Conservation (phyloP, 2,797 vertebrate species). For the Sciurus vulgaris region DNA sequence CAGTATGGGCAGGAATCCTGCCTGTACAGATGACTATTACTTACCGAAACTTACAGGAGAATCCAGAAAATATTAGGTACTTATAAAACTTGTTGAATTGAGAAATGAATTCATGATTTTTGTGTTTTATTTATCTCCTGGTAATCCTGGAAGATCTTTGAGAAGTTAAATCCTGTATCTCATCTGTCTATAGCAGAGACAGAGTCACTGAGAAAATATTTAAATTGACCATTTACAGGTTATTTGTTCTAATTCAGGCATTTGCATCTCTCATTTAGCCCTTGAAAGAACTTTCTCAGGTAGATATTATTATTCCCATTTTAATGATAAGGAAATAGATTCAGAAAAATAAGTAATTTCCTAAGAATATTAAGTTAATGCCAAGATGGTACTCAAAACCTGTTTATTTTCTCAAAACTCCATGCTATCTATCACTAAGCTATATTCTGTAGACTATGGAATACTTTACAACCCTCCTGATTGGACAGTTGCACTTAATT, state of each 20-base stretch:
- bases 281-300: neutral
- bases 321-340: conserved; percentile 7
- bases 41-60: neutral
- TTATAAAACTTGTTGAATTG: neutral
- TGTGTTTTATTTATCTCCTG: neutral
- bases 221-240: neutral
- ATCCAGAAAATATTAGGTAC: neutral
- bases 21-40: neutral
- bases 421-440: neutral
- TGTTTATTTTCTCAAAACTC: neutral
- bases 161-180: neutral
- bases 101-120: neutral
- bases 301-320: neutral
- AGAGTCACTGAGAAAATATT: conserved; percentile 40
- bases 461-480: neutral
- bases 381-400: neutral
- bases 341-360: neutral
- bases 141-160: neutral
- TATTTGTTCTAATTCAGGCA: neutral
- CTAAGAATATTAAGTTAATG: neutral
- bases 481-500: neutral
- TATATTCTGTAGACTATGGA: neutral
- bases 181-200: neutral
- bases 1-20: neutral
- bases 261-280: neutral